Base-by-base conservation (phyloP, 1,140 invertebrate species). In the Caerostris extrusa region DNA sequence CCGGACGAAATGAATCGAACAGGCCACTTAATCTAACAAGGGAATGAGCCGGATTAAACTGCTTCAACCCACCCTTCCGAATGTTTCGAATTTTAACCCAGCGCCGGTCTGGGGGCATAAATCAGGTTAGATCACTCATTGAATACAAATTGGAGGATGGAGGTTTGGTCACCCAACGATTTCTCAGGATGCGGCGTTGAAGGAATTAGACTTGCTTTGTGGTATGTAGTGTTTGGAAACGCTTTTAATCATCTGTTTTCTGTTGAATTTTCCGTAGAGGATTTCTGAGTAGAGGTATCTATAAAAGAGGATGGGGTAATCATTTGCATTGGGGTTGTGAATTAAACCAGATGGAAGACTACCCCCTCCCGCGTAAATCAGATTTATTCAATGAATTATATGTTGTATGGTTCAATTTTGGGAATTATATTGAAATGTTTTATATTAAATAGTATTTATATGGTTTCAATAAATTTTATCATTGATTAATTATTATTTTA, bases 51-150 rank as follows among this genome's bases (percentile, higher is more conserved):
- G 19, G 60, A 19, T 87, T 88, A 88, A 88, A 64, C 82, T 83
- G 82, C 19, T 58, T n/a, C 34, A 34, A 34, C 34, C 34, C 71
- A 34, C 14, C 71, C 50, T 34, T 5, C 86, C 86, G 19, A 88
- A 88, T 88, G 86, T 88, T 88, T 88, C 86, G 86, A 88, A 88
- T 88, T 88, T 88, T n/a, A 85, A 85, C 83, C 83, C 58, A 56
- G 19, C 19, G 56, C 56, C 58, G 60, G 61, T 8, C 10, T 53
- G 60, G 56, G 86, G 86, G n/a, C 60, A 64, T 88, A 88, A 88
- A 88, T 88, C 86, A 88, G 86, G 58, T 88, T 88, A 19, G 19
- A 88, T 88, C 86, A 64, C 86, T 88, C 86, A 88, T 88, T 88
- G 86, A 61, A 88, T 88, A 88, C 86, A 88, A 88, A 88, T 88